A percentile compares a stretch with the other conserved stretches of the same genome.
phyloP scores from a whole-genome alignment of 92 coral and sea anemone genomes.

The Galaxea fascicularis region DNA sequence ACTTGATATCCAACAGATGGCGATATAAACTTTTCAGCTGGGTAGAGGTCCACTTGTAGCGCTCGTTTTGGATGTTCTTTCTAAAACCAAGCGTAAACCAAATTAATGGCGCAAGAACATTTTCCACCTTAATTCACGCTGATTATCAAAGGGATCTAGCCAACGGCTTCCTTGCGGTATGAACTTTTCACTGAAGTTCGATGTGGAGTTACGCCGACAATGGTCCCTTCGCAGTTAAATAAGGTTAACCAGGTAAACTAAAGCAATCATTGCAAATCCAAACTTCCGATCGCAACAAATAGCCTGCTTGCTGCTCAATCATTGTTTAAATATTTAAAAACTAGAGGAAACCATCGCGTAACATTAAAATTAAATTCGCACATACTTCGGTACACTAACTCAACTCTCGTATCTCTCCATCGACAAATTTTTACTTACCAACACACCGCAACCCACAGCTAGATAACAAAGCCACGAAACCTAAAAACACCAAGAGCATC shows the following conservation, averaged over 20 bases:
- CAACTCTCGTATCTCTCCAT: background rate
- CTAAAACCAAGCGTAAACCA: no score
- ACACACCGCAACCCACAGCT: constrained; percentile 21
- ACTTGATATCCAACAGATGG: background rate
- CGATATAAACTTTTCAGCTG: no score
- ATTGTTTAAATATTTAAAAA: constrained; percentile 12
- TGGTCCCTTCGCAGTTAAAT: no score
- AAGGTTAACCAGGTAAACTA: no score
- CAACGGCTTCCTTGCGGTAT: no score
- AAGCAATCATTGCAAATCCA: background rate
- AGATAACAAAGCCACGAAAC: constrained; percentile 14
- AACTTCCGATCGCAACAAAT: background rate
- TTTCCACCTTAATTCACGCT: no score
- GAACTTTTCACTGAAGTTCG: background rate
- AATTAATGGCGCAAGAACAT: no score
- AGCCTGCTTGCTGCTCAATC: background rate
- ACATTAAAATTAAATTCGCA: background rate
- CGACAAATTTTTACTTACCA: background rate
- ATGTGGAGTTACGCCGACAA: background rate
- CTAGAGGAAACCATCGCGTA: background rate
- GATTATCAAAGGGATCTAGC: no score
- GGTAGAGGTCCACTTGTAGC: no score
- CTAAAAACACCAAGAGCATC: background rate
- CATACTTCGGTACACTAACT: constrained; percentile 10
- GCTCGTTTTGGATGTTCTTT: no score